Percentiles rank a stretch among this genome's conserved stretches.
phyloP scores from a whole-genome alignment of 2,888 invertebrate genomes.

The Drosophila kanekoi region DNA sequence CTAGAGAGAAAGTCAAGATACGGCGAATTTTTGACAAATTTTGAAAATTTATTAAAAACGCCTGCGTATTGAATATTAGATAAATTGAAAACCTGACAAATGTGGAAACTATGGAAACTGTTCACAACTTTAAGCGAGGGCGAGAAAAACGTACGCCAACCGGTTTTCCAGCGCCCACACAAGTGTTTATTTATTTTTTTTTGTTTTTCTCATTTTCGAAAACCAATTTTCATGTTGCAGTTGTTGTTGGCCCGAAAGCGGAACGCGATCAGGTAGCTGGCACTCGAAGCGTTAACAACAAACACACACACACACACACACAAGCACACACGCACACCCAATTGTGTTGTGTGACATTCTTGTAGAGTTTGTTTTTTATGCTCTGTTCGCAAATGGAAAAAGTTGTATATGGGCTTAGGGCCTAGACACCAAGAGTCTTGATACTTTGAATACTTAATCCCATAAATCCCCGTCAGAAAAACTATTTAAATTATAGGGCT shows the following conservation, averaged over 20 bases:
- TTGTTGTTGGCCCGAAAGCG: constrained; percentile 37
- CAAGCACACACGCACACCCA: constrained; percentile 2
- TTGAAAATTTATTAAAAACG: constrained; percentile 56
- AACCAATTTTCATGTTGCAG: constrained; percentile 27
- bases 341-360: constrained; percentile 44
- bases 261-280: constrained; percentile 44
- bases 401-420: too few relatives aligned
- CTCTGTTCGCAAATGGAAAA: background rate
- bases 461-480: too few relatives aligned
- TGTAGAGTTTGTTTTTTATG: constrained; percentile 17
- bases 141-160: constrained; percentile 20
- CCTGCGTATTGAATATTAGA: constrained; percentile 20
- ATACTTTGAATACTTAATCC: too few relatives aligned
- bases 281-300: constrained; percentile 34
- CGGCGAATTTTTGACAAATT: constrained; percentile 63
- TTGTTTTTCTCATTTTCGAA: background rate
- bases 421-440: too few relatives aligned
- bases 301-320: constrained; percentile 7
- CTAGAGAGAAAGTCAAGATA: constrained; percentile 1
- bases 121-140: constrained; percentile 27
- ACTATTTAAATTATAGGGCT: too few relatives aligned
- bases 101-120: constrained; percentile 31
- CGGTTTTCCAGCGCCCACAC: constrained; percentile 43
- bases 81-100: constrained; percentile 17
- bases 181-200: constrained; percentile 21